These are phyloP conservation scores for Rallus crepitans DNA, from an alignment of 2,797 vertebrate species.

Conservation along the genomic window DNA sequence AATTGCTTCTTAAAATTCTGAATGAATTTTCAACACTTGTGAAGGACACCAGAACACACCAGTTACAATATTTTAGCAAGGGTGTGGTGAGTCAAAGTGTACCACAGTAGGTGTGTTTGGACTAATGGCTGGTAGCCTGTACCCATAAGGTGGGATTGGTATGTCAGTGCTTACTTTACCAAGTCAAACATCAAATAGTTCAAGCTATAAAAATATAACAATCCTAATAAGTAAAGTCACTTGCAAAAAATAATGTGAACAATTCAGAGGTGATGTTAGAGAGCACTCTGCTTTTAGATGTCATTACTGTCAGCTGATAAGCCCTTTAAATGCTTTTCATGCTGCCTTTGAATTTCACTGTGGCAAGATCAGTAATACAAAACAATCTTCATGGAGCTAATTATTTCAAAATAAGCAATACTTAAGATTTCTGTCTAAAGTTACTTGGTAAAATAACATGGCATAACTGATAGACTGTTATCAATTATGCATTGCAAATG, in stretches of 20 bases:
- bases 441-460: background rate
- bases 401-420: background rate
- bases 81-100: background rate
- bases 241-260: background rate
- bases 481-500: background rate
- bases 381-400: background rate
- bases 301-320: background rate
- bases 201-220: background rate
- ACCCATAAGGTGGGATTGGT: background rate
- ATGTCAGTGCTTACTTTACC: background rate
- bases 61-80: background rate
- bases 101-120: background rate
- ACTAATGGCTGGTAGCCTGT: background rate
- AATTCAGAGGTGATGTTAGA: background rate
- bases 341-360: background rate
- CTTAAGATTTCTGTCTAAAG: background rate
- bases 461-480: background rate
- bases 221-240: background rate
- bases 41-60: background rate
- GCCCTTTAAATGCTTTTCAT: background rate
- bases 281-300: background rate
- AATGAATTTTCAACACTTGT: background rate
- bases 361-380: background rate
- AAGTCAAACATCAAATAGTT: background rate
- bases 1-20: background rate